A percentile compares a stretch with the other conserved stretches of the same genome.
phyloP scores from a whole-genome alignment of 2,888 invertebrate genomes.

The Andrena bucephala region DNA sequence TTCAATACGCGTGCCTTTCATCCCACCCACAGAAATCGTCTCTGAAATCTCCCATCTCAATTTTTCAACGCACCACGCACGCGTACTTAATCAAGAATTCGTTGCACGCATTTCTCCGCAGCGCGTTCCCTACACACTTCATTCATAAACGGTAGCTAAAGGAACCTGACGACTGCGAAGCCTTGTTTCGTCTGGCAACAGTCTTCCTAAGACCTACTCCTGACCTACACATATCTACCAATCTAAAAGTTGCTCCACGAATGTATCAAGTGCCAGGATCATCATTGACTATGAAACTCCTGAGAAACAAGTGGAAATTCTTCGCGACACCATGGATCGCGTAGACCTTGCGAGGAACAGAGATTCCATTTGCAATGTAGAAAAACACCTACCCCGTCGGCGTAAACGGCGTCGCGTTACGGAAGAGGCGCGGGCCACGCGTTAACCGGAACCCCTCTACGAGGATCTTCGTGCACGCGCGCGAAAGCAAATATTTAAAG shows the following conservation, averaged over 20 bases:
- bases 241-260: no score
- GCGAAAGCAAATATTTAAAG: constrained; percentile 66
- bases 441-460: constrained; percentile 31
- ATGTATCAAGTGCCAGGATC: no score
- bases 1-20: no score
- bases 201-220: no score
- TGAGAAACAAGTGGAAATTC: no score
- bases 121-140: neutral
- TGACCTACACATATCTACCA: no score
- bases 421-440: constrained; percentile 14
- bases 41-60: constrained; percentile 38
- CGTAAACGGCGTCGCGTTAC: neutral
- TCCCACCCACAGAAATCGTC: constrained; percentile 7
- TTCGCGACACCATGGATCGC: no score
- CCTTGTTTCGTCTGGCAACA: no score
- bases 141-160: neutral
- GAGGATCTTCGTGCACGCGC: constrained; percentile 19
- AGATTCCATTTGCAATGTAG: no score
- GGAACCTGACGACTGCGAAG: no score
- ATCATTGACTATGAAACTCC: no score
- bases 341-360: no score
- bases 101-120: constrained; percentile 29
- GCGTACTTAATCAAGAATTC: constrained; percentile 36
- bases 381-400: neutral
- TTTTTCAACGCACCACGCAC: constrained; percentile 34